phyloP scores from a whole-genome alignment of 1,140 invertebrate species.

The Saccostrea cuccullata region DNA sequence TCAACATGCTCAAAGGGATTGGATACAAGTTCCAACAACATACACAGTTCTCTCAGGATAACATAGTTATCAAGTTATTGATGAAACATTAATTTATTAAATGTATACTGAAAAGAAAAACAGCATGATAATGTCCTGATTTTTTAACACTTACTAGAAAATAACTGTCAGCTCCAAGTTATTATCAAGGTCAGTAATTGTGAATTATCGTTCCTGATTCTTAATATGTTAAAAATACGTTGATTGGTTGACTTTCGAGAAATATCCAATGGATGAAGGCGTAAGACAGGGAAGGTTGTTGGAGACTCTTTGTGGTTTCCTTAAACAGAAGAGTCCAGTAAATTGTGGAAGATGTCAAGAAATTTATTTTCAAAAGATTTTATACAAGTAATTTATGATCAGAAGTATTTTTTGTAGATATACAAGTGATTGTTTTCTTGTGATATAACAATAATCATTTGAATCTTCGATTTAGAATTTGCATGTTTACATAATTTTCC shows the following conservation, averaged over 20 bases:
- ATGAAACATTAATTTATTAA: too few relatives aligned
- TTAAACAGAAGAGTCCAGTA: not conserved
- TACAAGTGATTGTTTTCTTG: too few relatives aligned
- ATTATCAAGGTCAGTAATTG: not conserved
- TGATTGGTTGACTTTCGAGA: not conserved
- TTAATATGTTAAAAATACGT: not conserved
- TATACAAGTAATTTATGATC: not conserved
- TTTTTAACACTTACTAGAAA: too few relatives aligned
- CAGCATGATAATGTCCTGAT: too few relatives aligned
- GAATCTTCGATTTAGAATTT: not conserved
- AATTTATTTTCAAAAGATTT: slow-evolving; percentile 13
- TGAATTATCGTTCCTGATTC: not conserved
- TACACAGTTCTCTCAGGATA: too few relatives aligned
- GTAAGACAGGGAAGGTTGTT: not conserved
- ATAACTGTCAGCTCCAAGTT: too few relatives aligned
- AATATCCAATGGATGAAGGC: not conserved
- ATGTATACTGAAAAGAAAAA: too few relatives aligned
- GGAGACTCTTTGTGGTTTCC: not conserved
- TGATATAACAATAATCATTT: not conserved
- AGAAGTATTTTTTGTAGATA: too few relatives aligned
- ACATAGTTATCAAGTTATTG: too few relatives aligned
- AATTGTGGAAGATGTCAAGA: not conserved
- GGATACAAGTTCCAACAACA: too few relatives aligned
- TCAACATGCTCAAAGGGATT: too few relatives aligned
- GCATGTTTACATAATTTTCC: not conserved